Base-by-base conservation (phyloP, 35 echinoderm and acorn worm species). In the Patiria miniata region DNA sequence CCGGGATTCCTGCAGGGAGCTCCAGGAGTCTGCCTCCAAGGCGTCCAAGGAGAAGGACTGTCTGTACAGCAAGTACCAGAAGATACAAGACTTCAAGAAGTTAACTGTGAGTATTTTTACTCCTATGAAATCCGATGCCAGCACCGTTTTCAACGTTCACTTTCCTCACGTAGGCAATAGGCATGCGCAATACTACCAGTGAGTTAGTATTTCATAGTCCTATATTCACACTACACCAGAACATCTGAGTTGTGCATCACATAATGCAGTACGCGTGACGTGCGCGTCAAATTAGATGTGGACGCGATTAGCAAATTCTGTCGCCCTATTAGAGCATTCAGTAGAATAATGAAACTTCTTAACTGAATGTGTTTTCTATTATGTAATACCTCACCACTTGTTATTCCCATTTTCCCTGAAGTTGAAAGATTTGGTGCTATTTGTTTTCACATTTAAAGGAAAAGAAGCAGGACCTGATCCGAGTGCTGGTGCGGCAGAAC, bases 391-490 rank as follows among this genome's bases (percentile, higher is more conserved):
- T n/a, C n/a, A n/a, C n/a, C n/a, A n/a, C 47, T 39, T 81, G 0
- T 36, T 47, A 18, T 85, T 18, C 37, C 78, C 26, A 17, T 18
- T 79, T 36, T 2, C 0, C 17, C 23, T 37, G n/a, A 29, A 28
- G 1, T 38, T 0, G 40, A 10, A 21, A n/a, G n/a, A n/a, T n/a
- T n/a, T n/a, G 55, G 5, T 81, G 61, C 61, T 39, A 2, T 17
- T 29, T 79, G 40, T 52, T 39, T n/a, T 87, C 4, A 6, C 4
- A 6, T 6, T 85, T 52, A 40, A 60, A 94, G 92, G 92, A 94
- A 55, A 77, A 68, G 47, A 94, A 94, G 57, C 92, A 94, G 88
- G 86, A 89, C 59, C 69, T 94, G 5, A 94, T 94, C 80, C 87
- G 79, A 83, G 92, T 94, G 10, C 60, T 94, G 39, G 89, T 94